Evolutionary conservation across 2,113 vertebrate species (phyloP).

Genomic region (Mellivora capensis): DNA sequence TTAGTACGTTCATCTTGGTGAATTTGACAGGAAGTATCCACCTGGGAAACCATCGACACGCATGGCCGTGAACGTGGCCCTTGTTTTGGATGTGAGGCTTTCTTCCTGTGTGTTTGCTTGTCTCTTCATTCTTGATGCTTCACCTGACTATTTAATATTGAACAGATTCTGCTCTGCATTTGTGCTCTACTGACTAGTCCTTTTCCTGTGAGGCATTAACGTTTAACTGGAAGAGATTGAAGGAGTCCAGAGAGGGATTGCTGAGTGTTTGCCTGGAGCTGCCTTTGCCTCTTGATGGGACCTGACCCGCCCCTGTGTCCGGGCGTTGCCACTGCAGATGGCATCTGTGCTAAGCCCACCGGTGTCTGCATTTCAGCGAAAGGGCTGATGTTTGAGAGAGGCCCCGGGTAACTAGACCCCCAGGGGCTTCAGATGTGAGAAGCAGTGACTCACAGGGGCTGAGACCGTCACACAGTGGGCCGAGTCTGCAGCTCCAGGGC

Average conservation of each 20-base stretch:
- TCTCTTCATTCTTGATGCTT: accelerated
- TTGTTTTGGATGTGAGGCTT: not conserved
- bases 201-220: not conserved
- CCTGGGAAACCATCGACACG: accelerated
- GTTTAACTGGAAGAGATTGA: not conserved
- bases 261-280: accelerated
- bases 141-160: not conserved
- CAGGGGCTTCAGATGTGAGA: not conserved
- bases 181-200: no score
- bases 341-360: accelerated
- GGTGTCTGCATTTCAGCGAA: accelerated
- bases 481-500: not conserved
- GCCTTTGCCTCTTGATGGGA: not conserved
- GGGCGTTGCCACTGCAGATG: accelerated
- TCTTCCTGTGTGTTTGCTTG: accelerated
- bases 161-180: not conserved
- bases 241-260: not conserved
- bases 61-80: accelerated
- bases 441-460: no score
- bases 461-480: accelerated
- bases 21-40: accelerated
- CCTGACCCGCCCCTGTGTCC: not conserved
- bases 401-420: accelerated
- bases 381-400: not conserved
- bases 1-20: not conserved